Base-by-base conservation (phyloP, 2,888 invertebrate genomes). In the Lycaena phlaeas region DNA sequence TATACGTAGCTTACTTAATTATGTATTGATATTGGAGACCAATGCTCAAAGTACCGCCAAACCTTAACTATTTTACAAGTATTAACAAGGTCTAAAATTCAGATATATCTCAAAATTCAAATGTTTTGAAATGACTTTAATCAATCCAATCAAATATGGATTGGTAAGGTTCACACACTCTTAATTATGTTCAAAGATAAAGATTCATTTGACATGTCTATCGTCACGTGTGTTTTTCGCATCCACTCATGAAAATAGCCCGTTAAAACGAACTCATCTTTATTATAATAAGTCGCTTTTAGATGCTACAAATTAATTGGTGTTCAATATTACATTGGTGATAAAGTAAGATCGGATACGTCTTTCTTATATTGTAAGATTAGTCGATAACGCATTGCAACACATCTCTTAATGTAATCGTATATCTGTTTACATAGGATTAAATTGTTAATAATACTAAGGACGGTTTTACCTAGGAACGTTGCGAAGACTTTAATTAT, bases 401-500 rank as follows among this genome's bases (percentile, higher is more conserved):
- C 68, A 74, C 66, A 53, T 75, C 61, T 68, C 66, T 71, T 59
- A 61, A 61, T 71, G 65, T 77, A 72, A 68, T 70, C 66, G 61
- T 72, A 68, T 66, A 69, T 69, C 66, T 72, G 69, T 74, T 73
- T 69, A 64, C 64, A 63, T 75, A 75, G 66, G 58, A 53, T 68
- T 67, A 62, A 61, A 64, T 57, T 63, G 53, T 64, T 67, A 68
- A 66, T 62, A 55, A 58, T 62, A 64, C 57, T 22, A 34, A 22
- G 34, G 34, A 34, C 18, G 17, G 11, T 34, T 34, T 34, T 30
- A 30, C 18, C 34, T 34, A 34, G 34, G 34, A 12, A 18, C 22
- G 34, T 34, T 34, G 12, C 10, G 9, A 34, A 17, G 15, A 18
- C 22, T 34, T 34, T 34, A 34, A 34, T 7, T 18, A n/a, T 34